These are phyloP conservation scores for Eupithecia insigniata DNA, from an alignment of 2,888 invertebrate species.

Conservation along the genomic window DNA sequence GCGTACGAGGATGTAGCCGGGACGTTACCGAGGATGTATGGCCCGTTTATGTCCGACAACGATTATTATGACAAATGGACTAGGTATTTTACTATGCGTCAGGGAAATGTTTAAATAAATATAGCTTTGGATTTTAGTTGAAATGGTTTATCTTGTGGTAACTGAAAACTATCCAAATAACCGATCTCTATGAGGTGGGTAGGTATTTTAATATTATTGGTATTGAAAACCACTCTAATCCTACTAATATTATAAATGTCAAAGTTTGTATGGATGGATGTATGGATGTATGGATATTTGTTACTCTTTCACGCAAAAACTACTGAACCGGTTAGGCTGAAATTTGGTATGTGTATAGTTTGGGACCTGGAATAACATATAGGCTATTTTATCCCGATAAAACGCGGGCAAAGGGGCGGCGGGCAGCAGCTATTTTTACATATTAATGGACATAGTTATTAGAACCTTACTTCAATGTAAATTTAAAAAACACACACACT, in stretches of 20 bases:
- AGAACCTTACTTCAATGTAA: background rate
- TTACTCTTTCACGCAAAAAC: no score
- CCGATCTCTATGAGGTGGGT: background rate
- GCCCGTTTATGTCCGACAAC: slow-evolving; percentile 20
- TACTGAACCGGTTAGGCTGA: no score
- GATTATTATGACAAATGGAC: slow-evolving; percentile 31
- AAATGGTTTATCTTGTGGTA: background rate
- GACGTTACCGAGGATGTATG: slow-evolving; percentile 17
- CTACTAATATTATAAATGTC: no score
- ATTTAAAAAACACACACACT: background rate
- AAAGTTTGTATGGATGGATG: no score
- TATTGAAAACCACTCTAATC: background rate
- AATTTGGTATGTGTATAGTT: no score
- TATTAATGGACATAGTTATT: background rate
- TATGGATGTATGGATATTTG: no score
- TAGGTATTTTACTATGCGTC: background rate
- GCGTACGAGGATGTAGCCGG: slow-evolving; percentile 10
- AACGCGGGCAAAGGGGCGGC: no score
- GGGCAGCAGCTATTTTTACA: no score
- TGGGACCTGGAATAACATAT: no score
- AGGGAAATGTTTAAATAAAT: background rate
- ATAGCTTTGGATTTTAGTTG: background rate
- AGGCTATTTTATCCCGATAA: no score
- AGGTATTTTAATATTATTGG: background rate
- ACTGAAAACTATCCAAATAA: background rate